These are phyloP conservation scores for Cheilosia urbana DNA, from an alignment of 2,888 invertebrate genomes.

Conservation along the genomic window DNA sequence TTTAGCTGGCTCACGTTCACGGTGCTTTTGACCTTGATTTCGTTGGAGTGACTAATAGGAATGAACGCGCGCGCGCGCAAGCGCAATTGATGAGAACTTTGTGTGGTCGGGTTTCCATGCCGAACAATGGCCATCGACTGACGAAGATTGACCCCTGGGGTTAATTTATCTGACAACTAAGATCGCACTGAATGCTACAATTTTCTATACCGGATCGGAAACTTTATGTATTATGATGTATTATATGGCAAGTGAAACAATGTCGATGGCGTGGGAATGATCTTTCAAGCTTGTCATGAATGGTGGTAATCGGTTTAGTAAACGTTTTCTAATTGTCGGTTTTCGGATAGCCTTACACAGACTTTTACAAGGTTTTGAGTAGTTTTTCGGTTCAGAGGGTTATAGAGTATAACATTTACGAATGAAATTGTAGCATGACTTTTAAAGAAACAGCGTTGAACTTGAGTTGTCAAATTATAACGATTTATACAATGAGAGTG, in stretches of 20 bases:
- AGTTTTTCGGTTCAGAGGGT: conserved; percentile 47
- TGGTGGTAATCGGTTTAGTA: conserved; percentile 49
- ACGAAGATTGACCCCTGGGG: conserved; percentile 71
- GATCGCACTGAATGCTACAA: conserved; percentile 64
- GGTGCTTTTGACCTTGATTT: conserved; percentile 54
- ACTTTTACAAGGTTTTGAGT: conserved; percentile 47
- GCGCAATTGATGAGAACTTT: conserved; percentile 61
- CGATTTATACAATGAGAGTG: too few relatives aligned
- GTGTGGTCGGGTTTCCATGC: conserved; percentile 53
- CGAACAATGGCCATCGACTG: conserved; percentile 60
- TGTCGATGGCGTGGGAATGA: conserved; percentile 57
- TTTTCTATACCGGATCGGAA: conserved; percentile 36
- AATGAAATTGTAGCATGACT: background rate
- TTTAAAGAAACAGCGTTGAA: too few relatives aligned
- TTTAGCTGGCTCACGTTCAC: conserved; percentile 43
- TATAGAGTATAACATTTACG: background rate
- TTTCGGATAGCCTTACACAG: conserved; percentile 34
- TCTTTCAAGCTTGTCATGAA: conserved; percentile 41
- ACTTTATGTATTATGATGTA: background rate
- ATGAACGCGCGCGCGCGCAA: conserved; percentile 14
- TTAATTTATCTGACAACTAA: conserved; percentile 71
- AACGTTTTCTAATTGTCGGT: conserved; percentile 59
- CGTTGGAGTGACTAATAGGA: conserved; percentile 49
- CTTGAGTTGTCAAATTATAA: too few relatives aligned
- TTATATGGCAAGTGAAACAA: conserved; percentile 32